phyloP scores from a whole-genome alignment of 2,113 vertebrate species.

The Nasalis larvatus region DNA sequence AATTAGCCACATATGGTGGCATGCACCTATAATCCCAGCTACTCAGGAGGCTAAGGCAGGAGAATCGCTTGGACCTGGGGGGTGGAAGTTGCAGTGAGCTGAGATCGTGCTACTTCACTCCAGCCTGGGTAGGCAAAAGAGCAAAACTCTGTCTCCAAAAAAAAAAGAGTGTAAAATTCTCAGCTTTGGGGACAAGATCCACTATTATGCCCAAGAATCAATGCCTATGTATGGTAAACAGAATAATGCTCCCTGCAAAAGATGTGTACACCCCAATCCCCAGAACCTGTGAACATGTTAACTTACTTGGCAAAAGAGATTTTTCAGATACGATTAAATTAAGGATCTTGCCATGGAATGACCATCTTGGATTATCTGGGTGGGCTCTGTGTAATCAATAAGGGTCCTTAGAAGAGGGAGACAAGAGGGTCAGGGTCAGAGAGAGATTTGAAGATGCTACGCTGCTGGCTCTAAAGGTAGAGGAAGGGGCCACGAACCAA shows the following conservation, averaged over 20 bases:
- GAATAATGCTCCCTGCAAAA: background rate
- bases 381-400: background rate
- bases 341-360: background rate
- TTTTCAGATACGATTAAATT: background rate
- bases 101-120: too few species aligned
- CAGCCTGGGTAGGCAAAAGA: too few species aligned
- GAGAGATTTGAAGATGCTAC: background rate
- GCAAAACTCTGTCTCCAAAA: too few species aligned
- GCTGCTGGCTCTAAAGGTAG: background rate
- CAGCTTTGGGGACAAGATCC: background rate
- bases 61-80: too few species aligned
- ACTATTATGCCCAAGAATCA: background rate
- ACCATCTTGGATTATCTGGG: background rate
- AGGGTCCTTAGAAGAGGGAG: background rate
- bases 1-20: too few species aligned
- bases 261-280: background rate
- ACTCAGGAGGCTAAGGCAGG: too few species aligned
- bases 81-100: too few species aligned
- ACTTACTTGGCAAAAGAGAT: background rate
- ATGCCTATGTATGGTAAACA: background rate
- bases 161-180: background rate
- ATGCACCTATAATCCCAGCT: too few species aligned
- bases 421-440: too few species aligned
- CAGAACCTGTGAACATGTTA: accelerated
- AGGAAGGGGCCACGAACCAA: background rate